phyloP scores from a whole-genome alignment of 1,140 invertebrate genomes.

The Zaprionus kolodkinae region DNA sequence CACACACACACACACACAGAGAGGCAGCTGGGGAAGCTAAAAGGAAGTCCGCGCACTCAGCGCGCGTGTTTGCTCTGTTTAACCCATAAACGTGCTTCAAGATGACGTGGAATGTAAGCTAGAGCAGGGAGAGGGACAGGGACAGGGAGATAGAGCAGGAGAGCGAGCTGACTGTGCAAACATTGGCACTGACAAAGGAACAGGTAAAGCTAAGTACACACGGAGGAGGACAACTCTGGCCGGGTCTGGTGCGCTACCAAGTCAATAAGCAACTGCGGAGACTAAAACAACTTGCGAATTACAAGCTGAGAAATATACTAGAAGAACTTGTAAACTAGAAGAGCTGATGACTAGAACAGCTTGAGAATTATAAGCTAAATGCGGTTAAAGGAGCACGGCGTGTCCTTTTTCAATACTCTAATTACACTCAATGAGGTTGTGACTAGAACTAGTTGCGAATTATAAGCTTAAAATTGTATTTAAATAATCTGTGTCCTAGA shows the following conservation, averaged over 20 bases:
- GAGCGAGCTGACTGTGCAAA: slow-evolving; percentile 32
- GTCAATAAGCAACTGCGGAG: not conserved
- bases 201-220: slow-evolving; percentile 2
- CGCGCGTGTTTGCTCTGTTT: slow-evolving; percentile 75
- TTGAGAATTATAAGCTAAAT: not conserved
- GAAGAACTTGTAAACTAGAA: too few relatives aligned
- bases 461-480: not conserved
- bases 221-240: slow-evolving; percentile 39
- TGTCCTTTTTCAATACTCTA: too few relatives aligned
- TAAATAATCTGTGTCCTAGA: too few relatives aligned
- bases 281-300: slow-evolving; percentile 16
- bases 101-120: not conserved
- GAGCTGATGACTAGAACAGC: too few relatives aligned
- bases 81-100: slow-evolving; percentile 73
- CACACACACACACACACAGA: slow-evolving; percentile 2
- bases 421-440: too few relatives aligned
- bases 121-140: slow-evolving; percentile 11
- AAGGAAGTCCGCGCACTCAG: slow-evolving; percentile 44
- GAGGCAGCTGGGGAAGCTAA: slow-evolving; percentile 20
- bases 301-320: not conserved
- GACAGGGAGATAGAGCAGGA: not conserved
- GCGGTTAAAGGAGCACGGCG: too few relatives aligned
- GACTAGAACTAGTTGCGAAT: slow-evolving; percentile 12
- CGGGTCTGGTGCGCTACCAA: not conserved
- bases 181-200: slow-evolving; percentile 55